Percentiles rank a stretch among this genome's conserved stretches.
These are phyloP conservation scores for Mesorhabditis spiculigera DNA, from an alignment of 2,888 invertebrate species.

Conservation along the genomic window DNA sequence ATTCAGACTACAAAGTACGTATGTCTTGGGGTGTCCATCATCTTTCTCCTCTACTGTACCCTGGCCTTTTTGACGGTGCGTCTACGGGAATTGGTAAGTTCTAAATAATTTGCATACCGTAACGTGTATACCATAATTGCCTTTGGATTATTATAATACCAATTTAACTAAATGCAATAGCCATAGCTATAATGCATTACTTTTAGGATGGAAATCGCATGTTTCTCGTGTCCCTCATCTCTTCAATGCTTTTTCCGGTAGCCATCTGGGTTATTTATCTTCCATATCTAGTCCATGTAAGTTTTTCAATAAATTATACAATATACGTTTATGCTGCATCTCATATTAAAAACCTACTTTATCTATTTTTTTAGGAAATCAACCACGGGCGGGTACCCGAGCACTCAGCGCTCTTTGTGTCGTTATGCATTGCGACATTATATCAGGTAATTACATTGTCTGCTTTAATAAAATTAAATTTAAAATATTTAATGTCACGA, in stretches of 20 bases:
- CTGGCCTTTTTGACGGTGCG: constrained; percentile 29
- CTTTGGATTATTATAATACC: not conserved
- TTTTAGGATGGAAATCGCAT: constrained; percentile 27
- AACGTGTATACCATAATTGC: constrained; percentile 20
- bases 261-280: constrained; percentile 55
- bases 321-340: not conserved
- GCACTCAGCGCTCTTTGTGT: constrained; percentile 25
- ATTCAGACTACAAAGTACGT: not conserved
- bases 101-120: not conserved
- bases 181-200: constrained; percentile 7
- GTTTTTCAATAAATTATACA: not conserved
- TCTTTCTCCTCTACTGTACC: constrained; percentile 32
- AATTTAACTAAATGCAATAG: no score
- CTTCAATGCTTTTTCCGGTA: constrained; percentile 45
- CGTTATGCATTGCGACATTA: constrained; percentile 12
- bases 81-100: constrained; percentile 27
- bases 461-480: not conserved
- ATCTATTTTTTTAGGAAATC: not conserved
- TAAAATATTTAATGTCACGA: not conserved
- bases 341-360: no score
- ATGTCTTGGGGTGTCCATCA: constrained; percentile 11
- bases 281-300: constrained; percentile 19
- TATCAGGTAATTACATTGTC: not conserved
- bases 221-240: constrained; percentile 46
- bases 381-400: constrained; percentile 12